These are phyloP conservation scores for Zygaena filipendulae DNA, from an alignment of 2,888 invertebrate genomes.

Conservation along the genomic window DNA sequence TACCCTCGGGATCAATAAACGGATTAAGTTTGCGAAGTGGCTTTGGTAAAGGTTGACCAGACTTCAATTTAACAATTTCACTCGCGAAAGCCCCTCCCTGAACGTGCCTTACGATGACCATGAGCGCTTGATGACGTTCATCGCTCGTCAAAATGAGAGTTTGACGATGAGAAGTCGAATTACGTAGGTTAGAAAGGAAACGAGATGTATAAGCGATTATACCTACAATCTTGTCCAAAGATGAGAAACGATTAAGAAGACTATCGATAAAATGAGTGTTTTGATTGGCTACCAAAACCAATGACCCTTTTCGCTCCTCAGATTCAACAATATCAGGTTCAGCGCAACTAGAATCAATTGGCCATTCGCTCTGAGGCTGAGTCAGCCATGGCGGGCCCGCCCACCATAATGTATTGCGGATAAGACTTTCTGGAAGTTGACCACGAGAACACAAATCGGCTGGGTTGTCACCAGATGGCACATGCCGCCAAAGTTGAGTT, in stretches of 20 bases:
- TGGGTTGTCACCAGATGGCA: slow-evolving; percentile 8
- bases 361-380: not conserved
- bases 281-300: not conserved
- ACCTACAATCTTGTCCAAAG: not conserved
- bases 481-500: slow-evolving; percentile 8
- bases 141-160: not conserved
- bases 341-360: not conserved
- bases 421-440: slow-evolving; percentile 3
- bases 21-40: slow-evolving; percentile 10
- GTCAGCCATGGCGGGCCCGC: slow-evolving; percentile 4
- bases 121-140: not conserved
- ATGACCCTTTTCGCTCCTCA: not conserved
- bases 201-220: not conserved
- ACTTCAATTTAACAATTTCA: slow-evolving; percentile 4
- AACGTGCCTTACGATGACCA: not conserved
- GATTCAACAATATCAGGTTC: not conserved
- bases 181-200: not conserved
- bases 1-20: slow-evolving; percentile 8
- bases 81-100: not conserved
- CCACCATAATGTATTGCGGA: slow-evolving; percentile 8
- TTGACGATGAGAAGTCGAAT: not conserved
- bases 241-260: not conserved
- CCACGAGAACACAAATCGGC: slow-evolving; percentile 10
- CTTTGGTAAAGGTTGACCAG: slow-evolving; percentile 4
- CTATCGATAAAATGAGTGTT: not conserved